Conservation (phyloP, 1,140 invertebrate genomes). For the Triops cancriformis region DNA sequence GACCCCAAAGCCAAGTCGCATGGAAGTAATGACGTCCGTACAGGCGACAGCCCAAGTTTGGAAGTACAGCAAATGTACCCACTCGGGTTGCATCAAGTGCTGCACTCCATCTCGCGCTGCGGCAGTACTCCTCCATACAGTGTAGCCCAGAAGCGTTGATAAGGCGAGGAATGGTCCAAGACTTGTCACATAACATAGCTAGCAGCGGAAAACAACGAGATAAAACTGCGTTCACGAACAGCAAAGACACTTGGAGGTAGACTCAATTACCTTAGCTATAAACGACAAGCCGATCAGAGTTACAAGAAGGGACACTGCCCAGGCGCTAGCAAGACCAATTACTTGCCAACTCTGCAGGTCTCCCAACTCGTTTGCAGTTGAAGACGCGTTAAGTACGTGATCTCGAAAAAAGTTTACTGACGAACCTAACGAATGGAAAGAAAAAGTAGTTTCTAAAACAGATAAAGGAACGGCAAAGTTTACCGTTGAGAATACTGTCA, state of each 20-base stretch:
- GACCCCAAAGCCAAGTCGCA: background rate
- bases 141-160: background rate
- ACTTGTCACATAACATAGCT: conserved; percentile 6
- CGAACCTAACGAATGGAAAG: background rate
- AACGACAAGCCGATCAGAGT: background rate
- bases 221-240: background rate
- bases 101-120: background rate
- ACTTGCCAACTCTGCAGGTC: background rate
- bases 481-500: no score
- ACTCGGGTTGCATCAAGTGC: background rate
- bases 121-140: background rate
- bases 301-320: background rate
- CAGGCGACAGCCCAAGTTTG: background rate
- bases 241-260: background rate
- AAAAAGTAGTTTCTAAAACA: background rate
- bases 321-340: background rate
- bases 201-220: background rate
- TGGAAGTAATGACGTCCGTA: background rate
- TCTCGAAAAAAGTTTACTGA: background rate
- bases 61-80: background rate
- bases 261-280: background rate
- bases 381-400: background rate
- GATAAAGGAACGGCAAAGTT: no score
- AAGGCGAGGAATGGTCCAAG: background rate
- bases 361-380: background rate